phyloP scores from a whole-genome alignment of 2,888 invertebrate genomes.

The Drosophila pegasa region DNA sequence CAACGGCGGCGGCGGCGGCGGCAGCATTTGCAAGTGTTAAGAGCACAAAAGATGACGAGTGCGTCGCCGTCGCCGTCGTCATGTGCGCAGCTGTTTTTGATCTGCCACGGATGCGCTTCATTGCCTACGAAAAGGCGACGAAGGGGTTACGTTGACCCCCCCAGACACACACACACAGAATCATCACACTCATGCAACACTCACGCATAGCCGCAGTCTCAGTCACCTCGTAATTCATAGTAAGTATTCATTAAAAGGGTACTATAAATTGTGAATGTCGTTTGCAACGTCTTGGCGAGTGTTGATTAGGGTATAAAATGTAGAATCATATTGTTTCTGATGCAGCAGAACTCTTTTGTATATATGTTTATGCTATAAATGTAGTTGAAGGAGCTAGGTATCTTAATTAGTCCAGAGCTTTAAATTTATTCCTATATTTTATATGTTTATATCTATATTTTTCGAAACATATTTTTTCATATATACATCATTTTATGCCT shows the following conservation, averaged over 20 bases:
- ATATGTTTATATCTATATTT: too few relatives aligned
- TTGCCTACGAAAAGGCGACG: conserved; percentile 20
- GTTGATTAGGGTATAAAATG: neutral
- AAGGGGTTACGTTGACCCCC: conserved; percentile 51
- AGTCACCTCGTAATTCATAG: conserved; percentile 47
- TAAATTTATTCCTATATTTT: too few relatives aligned
- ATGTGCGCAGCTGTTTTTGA: conserved; percentile 74
- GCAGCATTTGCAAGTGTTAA: conserved; percentile 69
- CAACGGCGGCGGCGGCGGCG: conserved; percentile 7
- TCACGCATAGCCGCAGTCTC: conserved; percentile 3
- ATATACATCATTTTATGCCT: too few relatives aligned
- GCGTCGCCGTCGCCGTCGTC: conserved; percentile 45
- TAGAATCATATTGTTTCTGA: neutral
- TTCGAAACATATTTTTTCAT: too few relatives aligned
- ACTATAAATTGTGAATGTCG: conserved; percentile 6
- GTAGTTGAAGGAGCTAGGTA: too few relatives aligned
- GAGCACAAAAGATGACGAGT: conserved; percentile 37
- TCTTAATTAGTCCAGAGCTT: too few relatives aligned
- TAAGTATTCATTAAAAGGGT: conserved; percentile 28
- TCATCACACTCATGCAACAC: conserved; percentile 1
- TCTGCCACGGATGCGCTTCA: conserved; percentile 70
- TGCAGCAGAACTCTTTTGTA: neutral
- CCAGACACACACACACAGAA: conserved; percentile 1
- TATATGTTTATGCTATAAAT: neutral
- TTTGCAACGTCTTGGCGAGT: neutral